A percentile compares a stretch with the other conserved stretches of the same genome.
Conservation (phyloP, 1,140 invertebrate species). For the Sinella curviseta region DNA sequence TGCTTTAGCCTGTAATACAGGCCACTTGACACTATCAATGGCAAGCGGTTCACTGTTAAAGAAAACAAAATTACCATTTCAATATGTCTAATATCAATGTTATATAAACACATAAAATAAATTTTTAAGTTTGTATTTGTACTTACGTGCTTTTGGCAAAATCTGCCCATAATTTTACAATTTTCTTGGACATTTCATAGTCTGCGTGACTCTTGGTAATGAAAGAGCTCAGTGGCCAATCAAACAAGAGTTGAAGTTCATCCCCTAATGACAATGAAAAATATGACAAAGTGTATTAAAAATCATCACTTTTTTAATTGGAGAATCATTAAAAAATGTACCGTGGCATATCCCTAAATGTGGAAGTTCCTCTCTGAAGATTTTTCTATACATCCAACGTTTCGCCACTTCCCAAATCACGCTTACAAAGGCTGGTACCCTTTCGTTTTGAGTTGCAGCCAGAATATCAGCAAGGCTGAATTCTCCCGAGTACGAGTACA, state of each 20-base stretch:
- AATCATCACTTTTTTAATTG: neutral
- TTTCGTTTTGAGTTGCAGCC: neutral
- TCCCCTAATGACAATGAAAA: neutral
- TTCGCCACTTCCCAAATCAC: neutral
- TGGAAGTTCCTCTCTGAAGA: neutral
- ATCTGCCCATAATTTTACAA: conserved; percentile 26
- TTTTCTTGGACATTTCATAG: conserved; percentile 31
- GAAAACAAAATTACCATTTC: neutral
- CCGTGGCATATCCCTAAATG: conserved; percentile 15
- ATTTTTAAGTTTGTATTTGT: neutral
- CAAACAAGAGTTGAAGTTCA: neutral
- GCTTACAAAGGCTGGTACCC: neutral
- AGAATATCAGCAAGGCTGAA: neutral
- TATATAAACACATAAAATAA: neutral
- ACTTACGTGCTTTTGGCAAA: conserved; percentile 24
- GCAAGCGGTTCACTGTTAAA: neutral
- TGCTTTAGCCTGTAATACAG: neutral
- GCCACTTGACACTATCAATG: neutral
- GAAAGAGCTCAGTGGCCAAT: neutral
- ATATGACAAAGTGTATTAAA: neutral
- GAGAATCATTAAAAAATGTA: too few relatives aligned
- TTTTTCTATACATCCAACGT: neutral
- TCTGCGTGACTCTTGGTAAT: neutral
- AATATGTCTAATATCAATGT: neutral
- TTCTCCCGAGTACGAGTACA: neutral